phyloP scores from a whole-genome alignment of 2,888 invertebrate genomes.

The Metellina segmentata region DNA sequence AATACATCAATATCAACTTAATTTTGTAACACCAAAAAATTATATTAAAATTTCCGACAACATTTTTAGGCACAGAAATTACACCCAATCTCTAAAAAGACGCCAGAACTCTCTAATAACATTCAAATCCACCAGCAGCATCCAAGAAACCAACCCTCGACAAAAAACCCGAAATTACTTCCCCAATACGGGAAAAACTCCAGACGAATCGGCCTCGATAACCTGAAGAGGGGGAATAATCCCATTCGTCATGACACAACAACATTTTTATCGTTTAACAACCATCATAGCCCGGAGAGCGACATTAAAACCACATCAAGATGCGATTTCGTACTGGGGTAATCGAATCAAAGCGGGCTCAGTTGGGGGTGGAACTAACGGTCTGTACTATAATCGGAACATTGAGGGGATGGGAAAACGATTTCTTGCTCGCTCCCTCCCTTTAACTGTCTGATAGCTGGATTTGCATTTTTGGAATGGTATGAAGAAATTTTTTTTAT shows the following conservation, averaged over 20 bases:
- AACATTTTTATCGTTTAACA: conserved; percentile 39
- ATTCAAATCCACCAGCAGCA: not conserved
- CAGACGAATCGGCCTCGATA: not conserved
- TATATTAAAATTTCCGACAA: no score
- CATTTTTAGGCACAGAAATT: no score
- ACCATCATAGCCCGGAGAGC: conserved; percentile 28
- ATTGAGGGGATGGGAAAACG: conserved; percentile 10
- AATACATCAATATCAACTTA: no score
- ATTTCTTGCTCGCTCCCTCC: conserved; percentile 21
- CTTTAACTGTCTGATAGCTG: conserved; percentile 7
- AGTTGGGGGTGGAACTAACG: not conserved
- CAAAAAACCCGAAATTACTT: not conserved
- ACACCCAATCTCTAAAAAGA: not conserved
- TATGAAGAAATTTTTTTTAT: not conserved
- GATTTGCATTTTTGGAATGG: conserved; percentile 29
- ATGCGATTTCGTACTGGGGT: conserved; percentile 28
- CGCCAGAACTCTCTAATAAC: not conserved
- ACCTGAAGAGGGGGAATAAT: not conserved
- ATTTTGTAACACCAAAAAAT: no score
- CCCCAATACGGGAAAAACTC: not conserved
- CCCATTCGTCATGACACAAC: conserved; percentile 41
- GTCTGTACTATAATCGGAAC: not conserved
- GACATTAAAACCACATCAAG: conserved; percentile 62
- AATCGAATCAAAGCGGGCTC: conserved; percentile 41
- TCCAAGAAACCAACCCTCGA: not conserved